Evolutionary conservation across 2,888 invertebrate species (phyloP).

Genomic region (Dastarcus helophoroides): DNA sequence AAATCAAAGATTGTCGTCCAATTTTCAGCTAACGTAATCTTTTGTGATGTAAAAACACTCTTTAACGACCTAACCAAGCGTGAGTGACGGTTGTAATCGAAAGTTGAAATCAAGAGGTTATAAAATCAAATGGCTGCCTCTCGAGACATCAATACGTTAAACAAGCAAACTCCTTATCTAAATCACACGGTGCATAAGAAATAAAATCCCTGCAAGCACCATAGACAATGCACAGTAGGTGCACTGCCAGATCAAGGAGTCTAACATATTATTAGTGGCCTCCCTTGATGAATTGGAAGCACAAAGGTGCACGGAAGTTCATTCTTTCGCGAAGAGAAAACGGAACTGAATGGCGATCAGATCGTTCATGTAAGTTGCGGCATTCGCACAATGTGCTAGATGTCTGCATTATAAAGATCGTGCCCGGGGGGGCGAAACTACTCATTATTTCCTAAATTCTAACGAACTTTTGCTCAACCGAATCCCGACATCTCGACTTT

Average conservation of each 20-base stretch:
- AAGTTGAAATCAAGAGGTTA: slow-evolving; percentile 21
- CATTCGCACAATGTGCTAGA: slow-evolving; percentile 19
- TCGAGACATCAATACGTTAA: slow-evolving; percentile 35
- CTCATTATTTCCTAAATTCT: slow-evolving; percentile 23
- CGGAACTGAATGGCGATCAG: slow-evolving; percentile 35
- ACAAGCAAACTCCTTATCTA: slow-evolving; percentile 18
- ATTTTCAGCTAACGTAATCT: too few relatives aligned
- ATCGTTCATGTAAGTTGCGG: slow-evolving; percentile 33
- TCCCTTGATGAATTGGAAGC: slow-evolving; percentile 31
- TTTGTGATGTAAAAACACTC: too few relatives aligned
- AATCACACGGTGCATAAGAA: slow-evolving; percentile 13
- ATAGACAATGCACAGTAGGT: slow-evolving; percentile 30
- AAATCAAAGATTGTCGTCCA: too few relatives aligned
- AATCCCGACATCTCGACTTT: too few relatives aligned
- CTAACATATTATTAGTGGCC: slow-evolving; percentile 34
- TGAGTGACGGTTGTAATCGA: slow-evolving; percentile 10
- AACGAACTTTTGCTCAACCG: slow-evolving; percentile 29
- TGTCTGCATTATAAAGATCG: slow-evolving; percentile 19
- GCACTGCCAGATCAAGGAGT: slow-evolving; percentile 29
- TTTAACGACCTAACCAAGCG: too few relatives aligned
- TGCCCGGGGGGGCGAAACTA: slow-evolving; percentile 25
- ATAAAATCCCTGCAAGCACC: slow-evolving; percentile 19
- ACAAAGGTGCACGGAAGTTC: slow-evolving; percentile 37
- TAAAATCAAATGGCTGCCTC: slow-evolving; percentile 23
- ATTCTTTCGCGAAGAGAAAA: slow-evolving; percentile 31